A percentile compares a stretch with the other conserved stretches of the same genome.
phyloP scores from a whole-genome alignment of 1,140 invertebrate species.

The Drosophila chauvacae region DNA sequence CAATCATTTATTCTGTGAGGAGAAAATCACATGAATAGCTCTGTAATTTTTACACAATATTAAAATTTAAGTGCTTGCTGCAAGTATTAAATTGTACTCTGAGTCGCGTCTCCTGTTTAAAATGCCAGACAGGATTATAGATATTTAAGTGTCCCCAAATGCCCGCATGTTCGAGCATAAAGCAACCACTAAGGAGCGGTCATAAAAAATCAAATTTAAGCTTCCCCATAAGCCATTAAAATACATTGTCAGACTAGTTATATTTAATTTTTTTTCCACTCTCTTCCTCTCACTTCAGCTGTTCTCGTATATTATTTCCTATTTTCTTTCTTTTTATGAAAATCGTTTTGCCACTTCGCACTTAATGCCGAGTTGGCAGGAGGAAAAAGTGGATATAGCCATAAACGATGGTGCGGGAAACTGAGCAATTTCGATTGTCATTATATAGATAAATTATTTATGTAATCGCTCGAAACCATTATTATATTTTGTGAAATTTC shows the following conservation, averaged over 20 bases:
- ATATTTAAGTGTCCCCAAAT: slow-evolving; percentile 35
- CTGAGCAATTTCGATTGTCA: slow-evolving; percentile 43
- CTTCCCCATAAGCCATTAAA: slow-evolving; percentile 37
- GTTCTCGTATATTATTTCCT: slow-evolving; percentile 9
- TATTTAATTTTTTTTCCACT: slow-evolving; percentile 32
- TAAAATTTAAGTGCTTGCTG: background rate
- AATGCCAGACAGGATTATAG: slow-evolving; percentile 27
- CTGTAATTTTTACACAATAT: background rate
- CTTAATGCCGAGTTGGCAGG: slow-evolving; percentile 9
- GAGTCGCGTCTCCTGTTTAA: slow-evolving; percentile 1
- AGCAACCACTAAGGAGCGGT: slow-evolving; percentile 27
- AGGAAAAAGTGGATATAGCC: slow-evolving; percentile 17
- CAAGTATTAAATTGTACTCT: background rate
- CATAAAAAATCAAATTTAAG: slow-evolving; percentile 58
- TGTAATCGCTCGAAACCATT: slow-evolving; percentile 49
- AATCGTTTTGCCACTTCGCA: slow-evolving; percentile 30
- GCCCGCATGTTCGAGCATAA: slow-evolving; percentile 32
- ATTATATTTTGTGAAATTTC: slow-evolving; percentile 50
- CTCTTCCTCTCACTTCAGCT: background rate
- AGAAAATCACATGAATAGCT: background rate
- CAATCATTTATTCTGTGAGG: slow-evolving; percentile 16
- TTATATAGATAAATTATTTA: slow-evolving; percentile 68
- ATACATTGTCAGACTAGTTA: slow-evolving; percentile 35
- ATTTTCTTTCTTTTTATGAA: slow-evolving; percentile 19
- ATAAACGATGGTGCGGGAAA: slow-evolving; percentile 17